Evolutionary conservation across 2,888 invertebrate genomes (phyloP), one percentile per base, ranked within the genome.

Genomic region (Drosophila robusta): DNA sequence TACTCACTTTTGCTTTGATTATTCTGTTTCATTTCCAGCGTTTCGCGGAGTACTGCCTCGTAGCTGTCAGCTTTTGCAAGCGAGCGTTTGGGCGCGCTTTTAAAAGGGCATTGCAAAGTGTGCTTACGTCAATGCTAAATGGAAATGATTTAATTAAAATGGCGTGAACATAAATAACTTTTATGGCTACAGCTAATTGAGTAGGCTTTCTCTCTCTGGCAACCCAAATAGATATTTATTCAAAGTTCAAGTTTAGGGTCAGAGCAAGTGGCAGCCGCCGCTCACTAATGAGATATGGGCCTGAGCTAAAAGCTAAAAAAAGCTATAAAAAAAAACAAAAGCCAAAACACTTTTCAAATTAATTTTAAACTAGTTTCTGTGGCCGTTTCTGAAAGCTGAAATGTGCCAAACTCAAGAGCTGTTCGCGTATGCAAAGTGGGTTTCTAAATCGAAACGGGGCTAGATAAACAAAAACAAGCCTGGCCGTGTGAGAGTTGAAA

Each of bases 161-260:
- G 52, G 52, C 22, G 36, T 44, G 18, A 24, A 11, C 39, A 34
- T 38, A 64, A 41, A 46, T 52, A 57, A 54, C 26, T 49, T 56
- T 36, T 26, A 58, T 54, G 26, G 14, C 14, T 32, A 56, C 14
- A 57, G 36, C 39, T 29, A 50, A 47, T 57, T 36, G 18, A 34
- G 41, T 9, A 34, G 34, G 56, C 77, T 75, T 75, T 76, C 75
- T 49, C 75, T 39, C 6, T 14, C 9, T 26, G 34, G 8, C 50
- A 26, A 32, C 7, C n/a, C 7, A 41, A 46, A 63, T 71, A 34
- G 11, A 12, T 34, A 34, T 34, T 34, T 34, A 34, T 34, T 18
- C 36, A 56, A 71, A 82, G 85, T 84, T 84, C 85, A 84, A 87
- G 84, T 85, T 84, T 79, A 87, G 80, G 87, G 78, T 87, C 85